phyloP scores from a whole-genome alignment of 2,113 vertebrate species.

The Malurus alboscapulatus region DNA sequence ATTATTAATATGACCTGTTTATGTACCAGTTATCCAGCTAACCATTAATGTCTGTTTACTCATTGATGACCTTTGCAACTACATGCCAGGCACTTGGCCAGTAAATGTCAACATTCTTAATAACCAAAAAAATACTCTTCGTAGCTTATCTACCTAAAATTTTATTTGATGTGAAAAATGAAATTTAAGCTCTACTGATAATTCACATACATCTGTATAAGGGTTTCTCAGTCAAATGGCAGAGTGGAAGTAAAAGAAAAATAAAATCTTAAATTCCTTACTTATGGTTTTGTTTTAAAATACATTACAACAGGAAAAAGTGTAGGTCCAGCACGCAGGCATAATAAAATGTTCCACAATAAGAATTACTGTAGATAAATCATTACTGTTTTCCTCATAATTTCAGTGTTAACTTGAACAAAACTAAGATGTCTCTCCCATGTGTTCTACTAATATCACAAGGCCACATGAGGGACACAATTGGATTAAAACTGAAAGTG shows the following conservation, averaged over 20 bases:
- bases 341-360: background rate
- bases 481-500: background rate
- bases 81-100: slow-evolving; percentile 80
- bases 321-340: background rate
- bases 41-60: slow-evolving; percentile 99
- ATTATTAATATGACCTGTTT: slow-evolving; percentile 97
- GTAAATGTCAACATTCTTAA: slow-evolving; percentile 82
- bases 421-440: background rate
- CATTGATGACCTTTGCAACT: slow-evolving; percentile 93
- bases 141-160: slow-evolving; percentile 10
- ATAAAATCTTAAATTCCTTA: background rate
- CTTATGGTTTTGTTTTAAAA: background rate
- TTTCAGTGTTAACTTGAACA: slow-evolving; percentile 17
- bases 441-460: background rate
- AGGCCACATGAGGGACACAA: background rate
- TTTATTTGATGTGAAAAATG: background rate
- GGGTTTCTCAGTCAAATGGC: background rate
- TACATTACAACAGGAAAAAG: background rate
- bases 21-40: slow-evolving; percentile 92
- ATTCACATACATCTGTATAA: background rate
- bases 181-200: background rate
- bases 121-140: slow-evolving; percentile 48
- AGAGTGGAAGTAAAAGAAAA: background rate
- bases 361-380: background rate
- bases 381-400: background rate